Evolutionary conservation across 2,113 vertebrate species (phyloP).

Genomic region (Gobio gobio): DNA sequence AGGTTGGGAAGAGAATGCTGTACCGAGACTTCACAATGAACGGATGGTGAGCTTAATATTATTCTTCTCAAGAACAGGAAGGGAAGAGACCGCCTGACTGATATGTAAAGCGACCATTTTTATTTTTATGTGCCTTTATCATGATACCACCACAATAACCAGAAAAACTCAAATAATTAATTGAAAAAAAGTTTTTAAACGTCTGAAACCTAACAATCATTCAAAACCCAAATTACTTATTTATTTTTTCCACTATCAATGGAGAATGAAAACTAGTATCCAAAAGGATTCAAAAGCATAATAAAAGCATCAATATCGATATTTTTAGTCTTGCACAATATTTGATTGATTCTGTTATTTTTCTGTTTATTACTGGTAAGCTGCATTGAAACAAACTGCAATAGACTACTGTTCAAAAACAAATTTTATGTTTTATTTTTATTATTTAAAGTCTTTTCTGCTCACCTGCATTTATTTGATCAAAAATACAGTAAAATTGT

Average conservation of each 20-base stretch:
- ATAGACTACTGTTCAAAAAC: too few relatives aligned
- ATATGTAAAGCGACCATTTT: too few relatives aligned
- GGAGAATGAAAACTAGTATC: background rate
- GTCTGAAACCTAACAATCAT: background rate
- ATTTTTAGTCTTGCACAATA: background rate
- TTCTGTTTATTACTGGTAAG: too few relatives aligned
- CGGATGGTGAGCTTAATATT: conserved; percentile 85
- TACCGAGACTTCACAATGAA: conserved; percentile 98
- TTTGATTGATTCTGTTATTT: background rate
- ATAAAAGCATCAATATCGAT: background rate
- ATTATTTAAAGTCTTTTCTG: background rate
- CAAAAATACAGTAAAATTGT: background rate
- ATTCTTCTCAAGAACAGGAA: background rate
- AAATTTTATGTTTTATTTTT: background rate
- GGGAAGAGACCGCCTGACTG: background rate
- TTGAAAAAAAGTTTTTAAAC: too few relatives aligned
- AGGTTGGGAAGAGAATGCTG: conserved; percentile 96
- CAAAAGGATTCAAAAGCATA: background rate
- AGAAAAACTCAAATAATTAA: background rate
- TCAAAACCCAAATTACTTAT: background rate
- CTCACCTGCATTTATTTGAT: background rate
- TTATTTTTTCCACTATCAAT: background rate
- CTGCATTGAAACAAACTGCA: too few relatives aligned
- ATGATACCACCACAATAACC: background rate
- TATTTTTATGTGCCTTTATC: background rate